These are phyloP conservation scores for Alentia gelatinosa DNA, from an alignment of 2,888 invertebrate species.

Conservation along the genomic window DNA sequence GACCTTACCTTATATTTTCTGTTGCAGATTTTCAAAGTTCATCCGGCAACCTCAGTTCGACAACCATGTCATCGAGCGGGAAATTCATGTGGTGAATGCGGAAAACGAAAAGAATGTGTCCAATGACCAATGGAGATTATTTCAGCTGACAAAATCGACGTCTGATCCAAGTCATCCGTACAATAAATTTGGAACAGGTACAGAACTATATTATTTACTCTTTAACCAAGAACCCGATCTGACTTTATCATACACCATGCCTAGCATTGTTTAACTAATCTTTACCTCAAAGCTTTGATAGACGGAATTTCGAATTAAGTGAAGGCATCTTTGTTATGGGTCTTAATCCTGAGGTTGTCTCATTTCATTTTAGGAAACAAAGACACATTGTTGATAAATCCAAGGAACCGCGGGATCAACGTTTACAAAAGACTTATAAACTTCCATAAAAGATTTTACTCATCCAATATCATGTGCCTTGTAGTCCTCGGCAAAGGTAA, in stretches of 20 bases:
- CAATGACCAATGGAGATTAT: slow-evolving; percentile 35
- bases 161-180: background rate
- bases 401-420: background rate
- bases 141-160: slow-evolving; percentile 11
- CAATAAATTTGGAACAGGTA: slow-evolving; percentile 38
- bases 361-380: background rate
- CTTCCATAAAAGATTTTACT: slow-evolving; percentile 27
- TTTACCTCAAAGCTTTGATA: too few species aligned
- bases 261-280: too few species aligned
- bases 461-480: slow-evolving; percentile 48
- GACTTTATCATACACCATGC: too few species aligned
- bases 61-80: background rate
- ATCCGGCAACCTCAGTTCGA: slow-evolving; percentile 5
- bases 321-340: too few species aligned
- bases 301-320: too few species aligned
- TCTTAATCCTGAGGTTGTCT: too few species aligned
- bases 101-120: slow-evolving; percentile 37
- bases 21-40: slow-evolving; percentile 21
- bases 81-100: background rate
- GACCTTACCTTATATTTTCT: too few species aligned
- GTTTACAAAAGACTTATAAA: slow-evolving; percentile 3
- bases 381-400: slow-evolving; percentile 7
- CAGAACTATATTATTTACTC: too few species aligned
- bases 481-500: slow-evolving; percentile 1
- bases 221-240: too few species aligned